Evolutionary conservation across 2,797 vertebrate genomes (phyloP), one percentile per base, ranked within the genome.

Genomic region (Lycodopsis pacificus): DNA sequence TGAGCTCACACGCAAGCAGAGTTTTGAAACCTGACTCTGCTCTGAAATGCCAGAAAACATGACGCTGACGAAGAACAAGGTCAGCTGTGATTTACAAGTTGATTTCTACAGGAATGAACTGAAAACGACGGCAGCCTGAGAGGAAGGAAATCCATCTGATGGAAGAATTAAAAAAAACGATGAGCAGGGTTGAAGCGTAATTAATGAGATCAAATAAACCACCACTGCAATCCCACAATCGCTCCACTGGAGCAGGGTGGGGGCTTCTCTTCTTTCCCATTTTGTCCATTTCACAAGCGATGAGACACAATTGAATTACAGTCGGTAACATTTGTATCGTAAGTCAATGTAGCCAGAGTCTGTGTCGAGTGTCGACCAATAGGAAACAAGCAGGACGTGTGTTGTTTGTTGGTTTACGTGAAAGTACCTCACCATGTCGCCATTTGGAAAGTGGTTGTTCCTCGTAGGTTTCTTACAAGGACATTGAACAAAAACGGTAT

Each of bases 271-370:
- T 20, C 54, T 65, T 53, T 53, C n/a, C 73, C 19, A 38, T 7
- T 56, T 66, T 61, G 19, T 64, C 14, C 53, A 53, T 75, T 65
- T 69, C 30, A 67, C 42, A 63, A 57, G 40, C 27, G 64, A 36
- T 22, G 69, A 76, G 46, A 32, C 12, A 32, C 20, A 68, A 59
- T 46, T 54, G 32, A 4, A 5, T 38, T 30, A 53, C 44, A 30
- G 54, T 56, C 54, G 25, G 59, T 5, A 27, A 40, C 20, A 5
- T 40, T 20, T 59, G 8, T 32, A 5, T 59, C 3, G 2, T 64
- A 19, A 63, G 32, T 34, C 19, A 59, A 65, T 62, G 62, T 66
- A 61, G 61, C 54, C 32, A 14, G 58, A 67, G 42, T 51, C 20
- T n/a, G 25, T 30, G 22, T 46, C 51, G 34, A 9, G 51, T 9